phyloP scores from a whole-genome alignment of 2,113 vertebrate genomes.

The Elephas maximus region DNA sequence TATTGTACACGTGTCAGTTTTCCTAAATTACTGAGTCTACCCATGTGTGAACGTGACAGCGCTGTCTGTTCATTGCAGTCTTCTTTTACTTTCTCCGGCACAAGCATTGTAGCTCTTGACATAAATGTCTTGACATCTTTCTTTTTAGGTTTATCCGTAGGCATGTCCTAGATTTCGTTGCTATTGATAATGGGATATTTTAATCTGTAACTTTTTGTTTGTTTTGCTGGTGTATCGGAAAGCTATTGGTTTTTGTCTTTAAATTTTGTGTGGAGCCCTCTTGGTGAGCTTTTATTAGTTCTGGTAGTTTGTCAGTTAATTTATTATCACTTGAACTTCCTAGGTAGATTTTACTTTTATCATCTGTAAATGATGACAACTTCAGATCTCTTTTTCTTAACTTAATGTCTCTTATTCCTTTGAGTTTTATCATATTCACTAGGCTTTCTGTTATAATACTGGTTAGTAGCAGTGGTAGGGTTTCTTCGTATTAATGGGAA shows the following conservation, averaged over 20 bases:
- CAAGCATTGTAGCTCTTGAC: background rate
- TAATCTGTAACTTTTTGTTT: background rate
- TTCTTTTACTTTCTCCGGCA: background rate
- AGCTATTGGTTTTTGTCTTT: background rate
- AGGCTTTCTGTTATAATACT: background rate
- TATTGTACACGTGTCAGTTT: background rate
- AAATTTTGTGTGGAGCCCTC: background rate
- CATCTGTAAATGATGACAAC: background rate
- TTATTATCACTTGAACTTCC: background rate
- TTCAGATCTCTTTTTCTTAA: background rate
- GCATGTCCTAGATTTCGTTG: background rate
- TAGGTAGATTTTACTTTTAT: background rate
- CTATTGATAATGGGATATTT: background rate
- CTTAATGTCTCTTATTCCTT: background rate
- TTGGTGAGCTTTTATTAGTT: background rate
- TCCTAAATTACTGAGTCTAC: no score
- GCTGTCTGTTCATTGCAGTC: no score
- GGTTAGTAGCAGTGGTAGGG: background rate
- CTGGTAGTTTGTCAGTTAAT: background rate
- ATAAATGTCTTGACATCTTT: background rate
- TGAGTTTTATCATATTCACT: background rate
- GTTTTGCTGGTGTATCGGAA: background rate
- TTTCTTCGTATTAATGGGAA: background rate
- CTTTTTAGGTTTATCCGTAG: background rate
- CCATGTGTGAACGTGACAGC: no score